phyloP scores from a whole-genome alignment of 2,797 vertebrate species.

The Enteromius unitaeniatus region DNA sequence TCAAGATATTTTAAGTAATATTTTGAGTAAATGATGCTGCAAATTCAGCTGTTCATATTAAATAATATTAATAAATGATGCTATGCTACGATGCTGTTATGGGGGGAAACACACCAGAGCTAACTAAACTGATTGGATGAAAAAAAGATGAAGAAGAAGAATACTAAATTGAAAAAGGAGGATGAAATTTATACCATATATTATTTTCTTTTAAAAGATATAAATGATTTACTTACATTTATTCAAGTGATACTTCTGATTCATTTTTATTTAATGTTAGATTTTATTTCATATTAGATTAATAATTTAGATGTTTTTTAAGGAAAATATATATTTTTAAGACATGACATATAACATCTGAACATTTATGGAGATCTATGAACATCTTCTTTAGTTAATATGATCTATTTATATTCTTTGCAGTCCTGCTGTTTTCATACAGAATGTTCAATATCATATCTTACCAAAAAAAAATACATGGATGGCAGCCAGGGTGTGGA shows the following conservation, averaged over 20 bases:
- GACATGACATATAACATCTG: not conserved
- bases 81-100: too few species aligned
- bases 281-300: too few species aligned
- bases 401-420: not conserved
- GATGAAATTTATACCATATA: not conserved
- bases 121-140: not conserved
- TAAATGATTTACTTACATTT: too few species aligned
- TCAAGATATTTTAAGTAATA: not conserved
- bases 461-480: not conserved
- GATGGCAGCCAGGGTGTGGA: not conserved
- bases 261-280: too few species aligned
- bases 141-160: not conserved
- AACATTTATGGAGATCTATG: not conserved
- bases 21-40: not conserved
- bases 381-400: not conserved
- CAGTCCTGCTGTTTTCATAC: not conserved
- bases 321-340: not conserved
- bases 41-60: not conserved
- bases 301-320: too few species aligned
- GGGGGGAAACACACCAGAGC: not conserved
- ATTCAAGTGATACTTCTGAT: too few species aligned
- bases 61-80: not conserved
- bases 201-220: not conserved
- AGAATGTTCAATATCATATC: not conserved
- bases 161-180: not conserved